Evolutionary conservation across 1,140 invertebrate species (phyloP).

Genomic region (Atta cephalotes): DNA sequence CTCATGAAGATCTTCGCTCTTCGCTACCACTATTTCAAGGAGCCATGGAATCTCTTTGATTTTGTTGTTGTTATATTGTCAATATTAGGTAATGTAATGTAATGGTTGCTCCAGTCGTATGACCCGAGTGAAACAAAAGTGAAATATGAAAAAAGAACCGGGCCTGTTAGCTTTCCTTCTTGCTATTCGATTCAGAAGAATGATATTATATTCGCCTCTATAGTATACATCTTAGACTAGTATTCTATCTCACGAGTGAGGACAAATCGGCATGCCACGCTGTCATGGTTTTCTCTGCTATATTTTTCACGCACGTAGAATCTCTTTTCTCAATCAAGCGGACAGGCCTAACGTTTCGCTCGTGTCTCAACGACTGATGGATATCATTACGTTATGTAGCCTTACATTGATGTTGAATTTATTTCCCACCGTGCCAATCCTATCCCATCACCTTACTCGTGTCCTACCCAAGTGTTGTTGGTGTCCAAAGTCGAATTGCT

Average conservation of each 20-base stretch:
- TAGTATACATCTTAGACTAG: slow-evolving; percentile 20
- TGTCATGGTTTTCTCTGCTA: slow-evolving; percentile 1
- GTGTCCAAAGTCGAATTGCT: slow-evolving; percentile 16
- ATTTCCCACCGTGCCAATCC: neutral
- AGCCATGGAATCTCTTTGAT: slow-evolving; percentile 99
- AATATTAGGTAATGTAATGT: slow-evolving; percentile 94
- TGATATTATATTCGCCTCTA: neutral
- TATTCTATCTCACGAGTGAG: slow-evolving; percentile 12
- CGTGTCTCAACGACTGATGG: slow-evolving; percentile 84
- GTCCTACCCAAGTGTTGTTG: neutral
- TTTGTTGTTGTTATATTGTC: slow-evolving; percentile 99
- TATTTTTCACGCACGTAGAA: slow-evolving; percentile 54
- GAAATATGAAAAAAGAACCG: slow-evolving; percentile 47
- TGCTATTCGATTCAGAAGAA: slow-evolving; percentile 9
- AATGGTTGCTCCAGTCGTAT: slow-evolving; percentile 84
- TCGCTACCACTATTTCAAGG: slow-evolving; percentile 99
- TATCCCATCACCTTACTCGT: neutral
- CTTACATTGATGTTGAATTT: slow-evolving; percentile 85
- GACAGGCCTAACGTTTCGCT: slow-evolving; percentile 84
- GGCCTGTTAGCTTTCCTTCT: slow-evolving; percentile 81
- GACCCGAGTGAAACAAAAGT: slow-evolving; percentile 81
- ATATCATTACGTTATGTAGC: slow-evolving; percentile 86
- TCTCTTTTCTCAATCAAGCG: slow-evolving; percentile 60
- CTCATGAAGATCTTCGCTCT: slow-evolving; percentile 98
- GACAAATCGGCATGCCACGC: slow-evolving; percentile 58